Conservation (phyloP, 53 echinoderm and acorn worm species). For the Holothuria scabra region DNA sequence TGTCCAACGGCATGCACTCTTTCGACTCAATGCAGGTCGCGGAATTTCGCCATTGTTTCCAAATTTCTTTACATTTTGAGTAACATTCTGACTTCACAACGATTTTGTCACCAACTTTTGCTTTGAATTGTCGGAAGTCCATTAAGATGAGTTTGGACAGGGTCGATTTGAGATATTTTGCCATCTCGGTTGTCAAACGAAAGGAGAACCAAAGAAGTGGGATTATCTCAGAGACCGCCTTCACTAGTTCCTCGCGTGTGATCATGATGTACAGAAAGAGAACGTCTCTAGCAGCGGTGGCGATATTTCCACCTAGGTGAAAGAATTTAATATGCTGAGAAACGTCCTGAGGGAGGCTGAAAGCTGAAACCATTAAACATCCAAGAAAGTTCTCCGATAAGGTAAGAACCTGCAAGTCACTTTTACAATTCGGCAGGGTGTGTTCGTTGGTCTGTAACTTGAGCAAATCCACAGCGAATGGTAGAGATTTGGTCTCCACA, state of each 20-base stretch:
- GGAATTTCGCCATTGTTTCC: background rate
- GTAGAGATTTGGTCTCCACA: slow-evolving; percentile 4
- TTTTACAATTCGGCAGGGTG: no score
- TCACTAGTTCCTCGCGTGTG: background rate
- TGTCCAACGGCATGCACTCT: slow-evolving; percentile 10
- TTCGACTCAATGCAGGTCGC: background rate
- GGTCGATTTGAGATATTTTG: background rate
- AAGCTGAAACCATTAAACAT: slow-evolving; percentile 3
- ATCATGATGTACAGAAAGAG: slow-evolving; percentile 29
- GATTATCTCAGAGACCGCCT: background rate
- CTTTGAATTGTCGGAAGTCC: background rate
- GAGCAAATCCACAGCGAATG: slow-evolving; percentile 13
- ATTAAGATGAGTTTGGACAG: background rate
- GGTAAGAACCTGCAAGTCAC: slow-evolving; percentile 10
- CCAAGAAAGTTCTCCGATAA: slow-evolving; percentile 3
- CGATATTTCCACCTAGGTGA: background rate
- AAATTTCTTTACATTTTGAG: background rate
- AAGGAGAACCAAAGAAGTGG: slow-evolving; percentile 31
- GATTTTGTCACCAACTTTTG: background rate
- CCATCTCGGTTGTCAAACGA: background rate
- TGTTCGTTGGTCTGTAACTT: slow-evolving; percentile 5
- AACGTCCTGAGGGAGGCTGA: slow-evolving; percentile 14
- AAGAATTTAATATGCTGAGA: background rate
- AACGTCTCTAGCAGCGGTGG: slow-evolving; percentile 11
- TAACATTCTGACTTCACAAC: background rate